phyloP scores from a whole-genome alignment of 2,113 vertebrate genomes.

The Entelurus aequoreus region DNA sequence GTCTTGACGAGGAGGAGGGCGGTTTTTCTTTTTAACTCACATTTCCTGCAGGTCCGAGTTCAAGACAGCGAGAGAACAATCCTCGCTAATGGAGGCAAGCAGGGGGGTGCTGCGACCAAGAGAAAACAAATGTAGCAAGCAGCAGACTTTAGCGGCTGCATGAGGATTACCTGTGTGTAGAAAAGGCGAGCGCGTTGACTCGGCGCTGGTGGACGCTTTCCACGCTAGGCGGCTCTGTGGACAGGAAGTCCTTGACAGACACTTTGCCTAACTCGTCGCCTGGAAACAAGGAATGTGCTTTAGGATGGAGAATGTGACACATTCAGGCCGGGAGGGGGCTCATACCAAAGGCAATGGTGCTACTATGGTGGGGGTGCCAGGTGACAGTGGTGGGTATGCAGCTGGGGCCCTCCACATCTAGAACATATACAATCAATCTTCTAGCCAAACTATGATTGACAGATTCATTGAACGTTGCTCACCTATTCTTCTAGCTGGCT shows the following conservation, averaged over 20 bases:
- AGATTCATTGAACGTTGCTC: slow-evolving; percentile 9
- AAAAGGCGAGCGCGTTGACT: slow-evolving; percentile 81
- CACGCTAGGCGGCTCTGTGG: slow-evolving; percentile 58
- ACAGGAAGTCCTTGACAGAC: slow-evolving; percentile 80
- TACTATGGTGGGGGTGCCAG: slow-evolving; percentile 88
- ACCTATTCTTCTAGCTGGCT: slow-evolving; percentile 89
- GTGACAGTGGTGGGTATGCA: slow-evolving; percentile 78
- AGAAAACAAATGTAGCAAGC: slow-evolving; percentile 1
- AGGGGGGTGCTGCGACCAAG: slow-evolving; percentile 71
- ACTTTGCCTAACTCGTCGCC: slow-evolving; percentile 87
- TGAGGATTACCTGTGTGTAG: slow-evolving; percentile 77
- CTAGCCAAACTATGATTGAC: background rate
- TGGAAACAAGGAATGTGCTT: slow-evolving; percentile 41
- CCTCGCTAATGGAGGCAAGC: slow-evolving; percentile 88
- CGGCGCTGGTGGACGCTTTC: slow-evolving; percentile 73
- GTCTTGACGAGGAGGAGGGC: background rate
- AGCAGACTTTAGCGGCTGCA: background rate
- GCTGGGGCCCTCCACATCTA: slow-evolving; percentile 72
- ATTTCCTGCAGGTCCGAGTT: slow-evolving; percentile 80
- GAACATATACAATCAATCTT: background rate
- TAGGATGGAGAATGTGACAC: background rate
- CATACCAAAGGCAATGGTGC: slow-evolving; percentile 86
- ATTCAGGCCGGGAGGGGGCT: background rate
- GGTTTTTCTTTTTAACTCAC: slow-evolving; percentile 69
- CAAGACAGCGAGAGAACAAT: slow-evolving; percentile 85